A percentile compares a stretch with the other conserved stretches of the same genome.
phyloP scores from a whole-genome alignment of 2,113 vertebrate species.

The Xenopus borealis region DNA sequence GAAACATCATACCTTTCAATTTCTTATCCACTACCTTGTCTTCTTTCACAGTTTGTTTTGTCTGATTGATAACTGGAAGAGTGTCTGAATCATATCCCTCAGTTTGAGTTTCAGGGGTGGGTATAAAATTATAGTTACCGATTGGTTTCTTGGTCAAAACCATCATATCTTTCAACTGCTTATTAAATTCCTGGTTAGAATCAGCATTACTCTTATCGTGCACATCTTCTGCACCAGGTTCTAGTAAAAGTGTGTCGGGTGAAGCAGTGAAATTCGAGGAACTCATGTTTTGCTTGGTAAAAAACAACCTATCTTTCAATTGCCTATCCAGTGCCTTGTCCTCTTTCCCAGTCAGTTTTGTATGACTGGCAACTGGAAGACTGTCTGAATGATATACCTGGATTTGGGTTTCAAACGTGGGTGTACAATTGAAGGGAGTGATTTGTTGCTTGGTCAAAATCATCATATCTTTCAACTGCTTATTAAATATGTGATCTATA shows the following conservation, averaged over 20 bases:
- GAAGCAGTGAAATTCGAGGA: neutral
- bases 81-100: neutral
- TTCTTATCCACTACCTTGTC: neutral
- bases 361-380: neutral
- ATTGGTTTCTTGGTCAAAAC: neutral
- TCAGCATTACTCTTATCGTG: neutral
- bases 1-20: neutral
- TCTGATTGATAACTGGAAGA: neutral
- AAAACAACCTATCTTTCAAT: neutral
- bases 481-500: neutral
- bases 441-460: slow-evolving; percentile 11
- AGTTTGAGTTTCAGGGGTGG: neutral
- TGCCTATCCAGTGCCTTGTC: neutral
- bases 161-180: slow-evolving; percentile 2
- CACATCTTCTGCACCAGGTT: neutral
- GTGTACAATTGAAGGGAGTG: fast-evolving
- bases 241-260: neutral
- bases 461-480: slow-evolving; percentile 36
- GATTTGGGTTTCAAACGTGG: neutral
- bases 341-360: neutral
- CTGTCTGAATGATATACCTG: neutral
- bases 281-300: neutral
- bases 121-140: neutral
- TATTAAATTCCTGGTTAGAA: neutral
- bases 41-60: neutral